These are phyloP conservation scores for Actinopyga echinites DNA, from an alignment of 53 echinoderm and acorn worm genomes.

Conservation along the genomic window DNA sequence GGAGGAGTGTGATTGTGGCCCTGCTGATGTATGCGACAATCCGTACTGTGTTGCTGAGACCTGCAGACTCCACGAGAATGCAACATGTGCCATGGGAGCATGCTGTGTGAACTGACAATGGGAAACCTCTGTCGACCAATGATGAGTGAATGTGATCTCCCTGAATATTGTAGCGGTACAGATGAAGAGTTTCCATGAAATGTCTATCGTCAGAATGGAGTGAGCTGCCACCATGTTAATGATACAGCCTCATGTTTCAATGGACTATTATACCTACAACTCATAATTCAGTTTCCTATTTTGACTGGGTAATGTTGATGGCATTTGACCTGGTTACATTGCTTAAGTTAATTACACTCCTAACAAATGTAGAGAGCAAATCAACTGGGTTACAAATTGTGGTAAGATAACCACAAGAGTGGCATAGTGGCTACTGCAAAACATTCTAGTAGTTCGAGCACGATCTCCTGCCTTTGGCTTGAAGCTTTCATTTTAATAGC, in stretches of 20 bases:
- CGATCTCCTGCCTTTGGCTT: too few species aligned
- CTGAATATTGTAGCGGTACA: constrained; percentile 89
- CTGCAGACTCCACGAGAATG: constrained; percentile 79
- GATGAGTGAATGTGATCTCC: constrained; percentile 85
- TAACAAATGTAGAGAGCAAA: too few species aligned
- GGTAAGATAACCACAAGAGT: too few species aligned
- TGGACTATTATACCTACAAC: too few species aligned
- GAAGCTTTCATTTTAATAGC: too few species aligned
- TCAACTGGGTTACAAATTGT: too few species aligned
- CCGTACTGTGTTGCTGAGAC: constrained; percentile 78
- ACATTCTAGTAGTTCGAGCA: too few species aligned
- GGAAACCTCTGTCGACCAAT: constrained; percentile 63
- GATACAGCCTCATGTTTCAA: constrained; percentile 74
- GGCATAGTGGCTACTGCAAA: too few species aligned
- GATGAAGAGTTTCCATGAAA: constrained; percentile 85
- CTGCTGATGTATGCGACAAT: constrained; percentile 81
- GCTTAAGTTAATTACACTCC: too few species aligned
- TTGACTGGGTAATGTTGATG: too few species aligned
- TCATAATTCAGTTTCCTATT: too few species aligned
- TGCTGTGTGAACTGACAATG: constrained; percentile 89
- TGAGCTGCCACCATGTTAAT: constrained; percentile 41
- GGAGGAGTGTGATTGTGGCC: constrained; percentile 97
- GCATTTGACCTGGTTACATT: too few species aligned
- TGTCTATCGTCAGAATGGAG: constrained; percentile 91
- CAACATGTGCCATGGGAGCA: constrained; percentile 83